Percentiles rank a stretch among this genome's conserved stretches.
phyloP scores from a whole-genome alignment of 2,113 vertebrate species.

The Notarius quadriscutis region DNA sequence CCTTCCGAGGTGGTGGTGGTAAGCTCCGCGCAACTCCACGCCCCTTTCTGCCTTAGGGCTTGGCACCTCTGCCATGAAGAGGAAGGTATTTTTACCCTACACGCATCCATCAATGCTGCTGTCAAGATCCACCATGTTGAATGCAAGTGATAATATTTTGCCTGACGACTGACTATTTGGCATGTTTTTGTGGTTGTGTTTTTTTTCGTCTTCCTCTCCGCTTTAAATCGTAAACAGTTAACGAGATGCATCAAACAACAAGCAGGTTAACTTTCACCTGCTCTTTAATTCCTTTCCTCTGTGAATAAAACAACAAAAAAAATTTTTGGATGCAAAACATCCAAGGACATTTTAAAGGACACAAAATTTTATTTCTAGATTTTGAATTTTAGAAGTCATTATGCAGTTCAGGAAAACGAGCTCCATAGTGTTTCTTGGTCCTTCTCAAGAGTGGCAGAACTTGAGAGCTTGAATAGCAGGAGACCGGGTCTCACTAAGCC shows the following conservation, averaged over 20 bases:
- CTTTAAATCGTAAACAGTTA: conserved; percentile 38
- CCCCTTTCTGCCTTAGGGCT: conserved; percentile 57
- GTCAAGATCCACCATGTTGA: conserved; percentile 53
- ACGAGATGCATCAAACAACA: conserved; percentile 15
- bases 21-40: conserved; percentile 55
- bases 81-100: conserved; percentile 66
- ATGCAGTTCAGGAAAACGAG: conserved; percentile 14
- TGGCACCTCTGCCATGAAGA: conserved; percentile 63
- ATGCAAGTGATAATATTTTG: conserved; percentile 63
- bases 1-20: conserved; percentile 58
- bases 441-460: conserved; percentile 39
- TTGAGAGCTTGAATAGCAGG: conserved; percentile 52
- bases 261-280: conserved; percentile 25
- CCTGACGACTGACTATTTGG: conserved; percentile 52
- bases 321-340: not conserved
- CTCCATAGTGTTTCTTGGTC: conserved; percentile 19
- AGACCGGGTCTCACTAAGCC: conserved; percentile 50
- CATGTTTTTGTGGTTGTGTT: conserved; percentile 12
- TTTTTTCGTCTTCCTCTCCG: not conserved
- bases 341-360: not conserved
- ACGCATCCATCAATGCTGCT: conserved; percentile 56
- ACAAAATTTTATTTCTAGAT: not conserved
- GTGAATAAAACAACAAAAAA: not conserved
- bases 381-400: conserved; percentile 34
- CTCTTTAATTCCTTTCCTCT: not conserved